Percentiles rank a stretch among this genome's conserved stretches.
Conservation (phyloP, 1,140 invertebrate genomes). For the Procambarus clarkii region DNA sequence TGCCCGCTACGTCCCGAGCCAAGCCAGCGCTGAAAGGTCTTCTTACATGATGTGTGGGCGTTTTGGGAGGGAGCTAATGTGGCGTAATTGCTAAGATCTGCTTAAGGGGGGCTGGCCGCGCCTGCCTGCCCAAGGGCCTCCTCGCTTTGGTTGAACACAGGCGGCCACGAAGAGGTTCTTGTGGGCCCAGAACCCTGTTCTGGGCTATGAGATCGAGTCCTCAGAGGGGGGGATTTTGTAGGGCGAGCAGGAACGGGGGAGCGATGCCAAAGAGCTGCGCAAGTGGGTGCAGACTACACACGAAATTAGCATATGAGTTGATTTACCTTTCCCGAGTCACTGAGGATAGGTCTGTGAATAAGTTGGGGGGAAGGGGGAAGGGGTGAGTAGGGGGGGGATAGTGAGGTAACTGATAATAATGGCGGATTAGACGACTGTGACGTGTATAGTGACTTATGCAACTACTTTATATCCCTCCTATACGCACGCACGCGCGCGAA, state of each 20-base stretch:
- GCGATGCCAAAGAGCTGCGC: no score
- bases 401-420: not conserved
- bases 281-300: not conserved
- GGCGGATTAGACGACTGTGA: not conserved
- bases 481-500: not conserved
- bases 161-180: not conserved
- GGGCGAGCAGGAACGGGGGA: no score
- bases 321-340: not conserved
- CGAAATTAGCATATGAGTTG: not conserved
- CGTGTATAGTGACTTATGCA: not conserved
- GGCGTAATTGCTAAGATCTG: conserved; percentile 60
- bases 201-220: no score
- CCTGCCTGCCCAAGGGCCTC: conserved; percentile 25
- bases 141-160: conserved; percentile 28
- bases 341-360: not conserved
- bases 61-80: conserved; percentile 44
- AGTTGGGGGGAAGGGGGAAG: not conserved
- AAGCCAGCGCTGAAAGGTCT: conserved; percentile 41
- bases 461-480: not conserved
- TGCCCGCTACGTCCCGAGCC: not conserved
- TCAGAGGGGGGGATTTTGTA: no score
- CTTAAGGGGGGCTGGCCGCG: conserved; percentile 28
- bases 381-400: no score
- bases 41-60: conserved; percentile 53
- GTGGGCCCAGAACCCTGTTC: not conserved